Base-by-base conservation (phyloP, 2,888 invertebrate genomes). In the Thalpophila matura region DNA sequence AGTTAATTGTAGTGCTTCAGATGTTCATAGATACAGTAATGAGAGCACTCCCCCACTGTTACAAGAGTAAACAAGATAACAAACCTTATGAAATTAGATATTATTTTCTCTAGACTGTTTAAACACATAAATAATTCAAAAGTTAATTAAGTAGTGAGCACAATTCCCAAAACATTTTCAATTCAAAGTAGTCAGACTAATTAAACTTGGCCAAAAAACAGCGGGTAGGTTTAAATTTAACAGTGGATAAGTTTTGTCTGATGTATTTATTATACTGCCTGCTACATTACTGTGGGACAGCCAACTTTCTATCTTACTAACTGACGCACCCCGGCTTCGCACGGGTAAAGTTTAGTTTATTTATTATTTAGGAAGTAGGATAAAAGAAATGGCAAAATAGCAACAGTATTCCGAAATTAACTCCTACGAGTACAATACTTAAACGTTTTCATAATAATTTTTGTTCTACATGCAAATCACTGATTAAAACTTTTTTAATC, bases 401-500 rank as follows among this genome's bases (percentile, higher is more conserved):
- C n/a, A n/a, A n/a, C n/a, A n/a, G n/a, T n/a, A n/a, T n/a, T n/a
- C n/a, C n/a, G n/a, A n/a, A n/a, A n/a, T n/a, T n/a, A n/a, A n/a
- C n/a, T n/a, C n/a, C n/a, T n/a, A n/a, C n/a, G n/a, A n/a, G n/a
- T n/a, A 14, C 14, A 12, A 49, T 7, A 10, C 1, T 2, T 20
- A 38, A 33, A 14, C 4, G 1, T 7, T 4, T 29, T 62, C 3
- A 18, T 27, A 35, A 29, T 20, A 18, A 7, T 26, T 14, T 45
- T 49, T 5, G 9, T 42, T 5, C 31, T 16, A 33, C 7, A 18
- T 18, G 9, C 4, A 76, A 71, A 35, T 47, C 6, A n/a, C 24
- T 35, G 42, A 43, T 35, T 27, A 47, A 10, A 51, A 71, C 42
- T 27, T 55, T 68, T 71, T 74, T 73, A 73, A 73, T 77, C 78